Percentiles rank a stretch among this genome's conserved stretches.
Evolutionary conservation across 2,797 vertebrate genomes (phyloP).

Genomic region (Gephyroberyx darwinii): DNA sequence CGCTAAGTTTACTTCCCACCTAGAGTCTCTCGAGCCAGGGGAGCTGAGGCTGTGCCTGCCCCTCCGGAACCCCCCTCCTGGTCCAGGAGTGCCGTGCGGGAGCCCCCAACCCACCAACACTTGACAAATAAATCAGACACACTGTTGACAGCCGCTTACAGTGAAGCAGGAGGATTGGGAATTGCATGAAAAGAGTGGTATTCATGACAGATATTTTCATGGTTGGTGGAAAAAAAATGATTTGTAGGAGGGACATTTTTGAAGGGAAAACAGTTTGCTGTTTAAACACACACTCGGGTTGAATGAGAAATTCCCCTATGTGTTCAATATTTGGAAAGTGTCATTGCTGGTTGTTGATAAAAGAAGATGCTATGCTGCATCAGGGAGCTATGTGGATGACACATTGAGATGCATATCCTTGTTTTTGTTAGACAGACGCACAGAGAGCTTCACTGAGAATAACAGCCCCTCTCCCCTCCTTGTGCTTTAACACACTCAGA

Average conservation of each 20-base stretch:
- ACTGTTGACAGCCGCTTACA: constrained; percentile 74
- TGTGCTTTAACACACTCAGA: constrained; percentile 10
- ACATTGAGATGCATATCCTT: constrained; percentile 46
- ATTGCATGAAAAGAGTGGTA: constrained; percentile 71
- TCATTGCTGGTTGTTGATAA: constrained; percentile 70
- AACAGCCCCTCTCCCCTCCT: constrained; percentile 38
- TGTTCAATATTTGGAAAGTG: constrained; percentile 70
- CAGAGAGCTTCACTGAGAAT: constrained; percentile 38
- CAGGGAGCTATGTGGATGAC: constrained; percentile 50
- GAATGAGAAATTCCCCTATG: constrained; percentile 66
- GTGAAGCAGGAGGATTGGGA: constrained; percentile 72
- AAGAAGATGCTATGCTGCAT: constrained; percentile 58
- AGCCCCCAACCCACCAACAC: constrained; percentile 71
- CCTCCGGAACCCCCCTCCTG: constrained; percentile 44
- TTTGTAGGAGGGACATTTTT: constrained; percentile 49
- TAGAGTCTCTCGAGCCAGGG: constrained; percentile 56
- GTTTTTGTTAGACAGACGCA: constrained; percentile 52
- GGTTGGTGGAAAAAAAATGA: constrained; percentile 50
- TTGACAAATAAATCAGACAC: constrained; percentile 79
- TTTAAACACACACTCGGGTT: constrained; percentile 54
- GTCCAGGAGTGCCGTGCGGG: constrained; percentile 62
- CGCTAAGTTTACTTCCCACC: constrained; percentile 77
- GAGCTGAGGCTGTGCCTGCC: constrained; percentile 30
- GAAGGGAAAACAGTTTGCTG: constrained; percentile 48
- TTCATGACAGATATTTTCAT: constrained; percentile 76